Evolutionary conservation across 1,140 invertebrate genomes (phyloP), one percentile per base, ranked within the genome.

Genomic region (Chymomyza costata): DNA sequence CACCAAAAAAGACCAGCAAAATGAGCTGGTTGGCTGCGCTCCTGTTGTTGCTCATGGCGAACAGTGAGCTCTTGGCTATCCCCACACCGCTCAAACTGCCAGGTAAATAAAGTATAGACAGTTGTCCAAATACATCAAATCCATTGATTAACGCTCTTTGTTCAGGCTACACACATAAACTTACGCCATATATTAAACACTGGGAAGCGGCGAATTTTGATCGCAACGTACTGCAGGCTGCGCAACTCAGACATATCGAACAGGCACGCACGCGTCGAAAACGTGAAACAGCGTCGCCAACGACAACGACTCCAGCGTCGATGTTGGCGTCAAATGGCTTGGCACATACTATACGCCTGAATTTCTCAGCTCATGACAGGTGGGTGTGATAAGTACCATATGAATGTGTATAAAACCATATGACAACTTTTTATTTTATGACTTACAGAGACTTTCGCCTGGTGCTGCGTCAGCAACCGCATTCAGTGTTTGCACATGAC

Each of bases 401-500:
- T n/a, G n/a, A n/a, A n/a, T n/a, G n/a, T n/a, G n/a, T n/a, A n/a
- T n/a, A n/a, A n/a, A n/a, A n/a, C n/a, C n/a, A n/a, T n/a, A n/a
- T n/a, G n/a, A n/a, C n/a, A n/a, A n/a, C n/a, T n/a, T n/a, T n/a
- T n/a, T n/a, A n/a, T 37, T 54, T 51, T 51, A 61, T 65, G 66
- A 71, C 57, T 90, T 90, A 0, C 89, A 95, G 94, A 85, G 88
- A 91, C 41, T 95, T 95, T 89, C 92, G 91, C 43, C 83, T 96
- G 74, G 88, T 90, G 49, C 88, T 96, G 68, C 88, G 89, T 55
- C 91, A 90, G 17, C 93, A 95, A 83, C 88, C 88, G 0, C 87
- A 88, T 51, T 89, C 88, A 40, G 88, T 96, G 51, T 96, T 95
- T 85, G 89, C 93, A 41, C 89, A 92, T 16, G 93, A 94, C 78